A percentile compares a stretch with the other conserved stretches of the same genome.
phyloP scores from a whole-genome alignment of 2,888 invertebrate species.

The Coecobrya sp. region DNA sequence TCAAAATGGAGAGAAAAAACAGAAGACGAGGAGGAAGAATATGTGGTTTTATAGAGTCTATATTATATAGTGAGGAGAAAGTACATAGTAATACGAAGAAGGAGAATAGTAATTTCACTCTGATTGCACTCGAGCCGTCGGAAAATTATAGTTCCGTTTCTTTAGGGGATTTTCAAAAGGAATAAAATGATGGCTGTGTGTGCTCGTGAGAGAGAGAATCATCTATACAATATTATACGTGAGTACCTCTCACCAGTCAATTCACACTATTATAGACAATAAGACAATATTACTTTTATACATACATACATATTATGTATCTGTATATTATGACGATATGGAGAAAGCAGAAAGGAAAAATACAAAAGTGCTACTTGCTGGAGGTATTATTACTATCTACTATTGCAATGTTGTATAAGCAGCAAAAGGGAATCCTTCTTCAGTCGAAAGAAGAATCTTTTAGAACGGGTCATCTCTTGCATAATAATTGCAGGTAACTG shows the following conservation, averaged over 20 bases:
- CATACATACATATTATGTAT: no score
- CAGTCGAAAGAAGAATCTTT: slow-evolving; percentile 67
- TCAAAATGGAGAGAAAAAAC: background rate
- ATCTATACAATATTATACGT: slow-evolving; percentile 54
- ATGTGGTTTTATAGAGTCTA: slow-evolving; percentile 43
- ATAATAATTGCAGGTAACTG: slow-evolving; percentile 82
- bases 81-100: slow-evolving; percentile 52
- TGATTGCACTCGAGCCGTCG: slow-evolving; percentile 81
- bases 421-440: slow-evolving; percentile 59
- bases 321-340: no score
- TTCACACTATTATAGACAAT: slow-evolving; percentile 35
- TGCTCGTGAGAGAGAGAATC: background rate
- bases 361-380: no score
- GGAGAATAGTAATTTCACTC: slow-evolving; percentile 81
- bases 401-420: no score
- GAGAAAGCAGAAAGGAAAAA: no score
- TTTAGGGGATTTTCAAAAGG: slow-evolving; percentile 77
- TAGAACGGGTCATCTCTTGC: slow-evolving; percentile 79
- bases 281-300: slow-evolving; percentile 1
- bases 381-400: no score
- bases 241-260: slow-evolving; percentile 33
- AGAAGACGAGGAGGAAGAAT: background rate
- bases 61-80: no score
- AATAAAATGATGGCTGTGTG: slow-evolving; percentile 73
- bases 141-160: slow-evolving; percentile 82